Percentiles rank a stretch among this genome's conserved stretches.
Evolutionary conservation across 1,140 invertebrate genomes (phyloP).

Genomic region (Brachionus paranguensis): DNA sequence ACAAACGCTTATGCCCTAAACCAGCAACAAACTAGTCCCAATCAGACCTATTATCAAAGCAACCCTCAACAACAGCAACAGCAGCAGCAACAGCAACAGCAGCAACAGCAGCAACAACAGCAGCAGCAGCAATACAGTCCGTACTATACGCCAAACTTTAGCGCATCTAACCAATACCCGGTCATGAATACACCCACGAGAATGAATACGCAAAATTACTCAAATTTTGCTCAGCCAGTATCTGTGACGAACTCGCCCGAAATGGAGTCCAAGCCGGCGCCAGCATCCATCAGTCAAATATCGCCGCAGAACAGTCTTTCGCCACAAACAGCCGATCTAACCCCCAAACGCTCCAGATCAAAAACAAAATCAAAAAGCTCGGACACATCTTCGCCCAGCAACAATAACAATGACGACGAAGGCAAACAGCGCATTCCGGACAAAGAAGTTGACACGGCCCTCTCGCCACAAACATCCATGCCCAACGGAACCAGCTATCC

Average conservation of each 20-base stretch:
- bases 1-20: neutral
- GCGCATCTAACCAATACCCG: neutral
- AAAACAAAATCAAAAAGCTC: neutral
- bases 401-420: neutral
- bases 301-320: neutral
- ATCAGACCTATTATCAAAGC: neutral
- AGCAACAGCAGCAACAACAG: neutral
- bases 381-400: neutral
- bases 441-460: neutral
- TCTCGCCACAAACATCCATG: neutral
- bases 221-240: neutral
- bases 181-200: neutral
- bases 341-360: neutral
- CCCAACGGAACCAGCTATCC: neutral
- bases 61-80: neutral
- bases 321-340: neutral
- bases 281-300: neutral
- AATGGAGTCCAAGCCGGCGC: neutral
- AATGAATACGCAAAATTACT: neutral
- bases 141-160: neutral
- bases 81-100: neutral
- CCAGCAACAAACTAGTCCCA: conserved; percentile 5
- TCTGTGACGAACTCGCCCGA: neutral
- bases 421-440: neutral
- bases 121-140: neutral